Evolutionary conservation across 2,797 vertebrate species (phyloP), one percentile per base, ranked within the genome.

Genomic region (Emydoidea blandingii): DNA sequence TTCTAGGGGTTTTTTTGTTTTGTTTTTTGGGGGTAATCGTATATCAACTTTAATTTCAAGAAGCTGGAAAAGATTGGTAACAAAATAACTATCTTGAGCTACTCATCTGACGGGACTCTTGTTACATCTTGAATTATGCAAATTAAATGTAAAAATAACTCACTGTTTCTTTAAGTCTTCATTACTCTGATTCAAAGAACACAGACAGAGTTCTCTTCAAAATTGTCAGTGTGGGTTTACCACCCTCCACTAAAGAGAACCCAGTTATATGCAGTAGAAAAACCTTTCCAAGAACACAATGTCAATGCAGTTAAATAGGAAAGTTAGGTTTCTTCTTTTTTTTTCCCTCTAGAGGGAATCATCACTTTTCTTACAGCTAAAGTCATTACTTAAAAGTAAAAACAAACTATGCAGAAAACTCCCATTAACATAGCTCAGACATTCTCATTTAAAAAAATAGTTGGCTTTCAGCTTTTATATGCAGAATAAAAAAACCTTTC

Each of bases 401-500:
- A 91, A 0, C 49, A 85, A 57, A 50, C 62, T 79, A 85, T 52
- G 79, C 68, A 96, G 91, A 93, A 88, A 44, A 93, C 3, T 50
- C 15, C 80, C 14, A 2, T 15, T 87, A 87, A 81, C 8, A 3
- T 68, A 50, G 37, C 92, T 89, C 88, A 92, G 50, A 85, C 85
- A n/a, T 68, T 88, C 15, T 79, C 44, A 68, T n/a, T 86, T 85
- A 87, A 74, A 79, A 56, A 86, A 93, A 93, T 12, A 89, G 83
- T 1, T 78, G 68, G 76, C 83, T 94, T 68, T 62, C 88, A 78
- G 56, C 81, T 94, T 95, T 83, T 89, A 31, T 65, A 92, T 65
- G 90, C 83, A 96, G 94, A 97, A 89, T 44, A 19, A 94, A 78
- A 80, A 89, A 83, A n/a, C 72, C 86, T 79, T 93, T 89, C 76